A percentile compares a stretch with the other conserved stretches of the same genome.
These are phyloP conservation scores for Mionectes macconnelli DNA, from an alignment of 2,113 vertebrate genomes.

Conservation along the genomic window DNA sequence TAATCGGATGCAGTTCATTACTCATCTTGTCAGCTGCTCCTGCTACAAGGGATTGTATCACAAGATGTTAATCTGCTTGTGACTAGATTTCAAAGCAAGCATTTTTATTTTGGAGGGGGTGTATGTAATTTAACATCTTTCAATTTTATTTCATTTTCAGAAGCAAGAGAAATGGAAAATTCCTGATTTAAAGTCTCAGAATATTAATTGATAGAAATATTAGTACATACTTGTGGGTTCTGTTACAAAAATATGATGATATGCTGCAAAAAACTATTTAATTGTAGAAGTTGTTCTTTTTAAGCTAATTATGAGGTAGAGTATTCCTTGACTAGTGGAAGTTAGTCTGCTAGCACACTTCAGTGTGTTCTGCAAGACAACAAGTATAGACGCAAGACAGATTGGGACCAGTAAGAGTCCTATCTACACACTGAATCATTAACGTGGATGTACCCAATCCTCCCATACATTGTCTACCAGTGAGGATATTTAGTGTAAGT, in stretches of 20 bases:
- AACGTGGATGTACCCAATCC: not conserved
- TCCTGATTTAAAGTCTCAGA: constrained; percentile 16
- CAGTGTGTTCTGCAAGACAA: not conserved
- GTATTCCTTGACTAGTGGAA: not conserved
- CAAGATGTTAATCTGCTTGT: constrained; percentile 67
- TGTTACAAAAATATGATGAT: not conserved
- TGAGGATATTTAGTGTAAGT: not conserved
- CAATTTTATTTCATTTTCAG: constrained; percentile 33
- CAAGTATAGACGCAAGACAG: not conserved
- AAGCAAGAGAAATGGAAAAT: constrained; percentile 32
- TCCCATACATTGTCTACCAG: not conserved
- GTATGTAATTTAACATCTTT: constrained; percentile 38
- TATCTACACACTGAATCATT: not conserved
- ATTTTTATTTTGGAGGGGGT: constrained; percentile 38
- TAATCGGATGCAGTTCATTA: constrained; percentile 71
- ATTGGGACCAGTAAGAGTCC: not conserved
- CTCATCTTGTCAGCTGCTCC: constrained; percentile 67
- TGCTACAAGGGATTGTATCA: constrained; percentile 66
- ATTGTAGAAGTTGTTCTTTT: constrained; percentile 13
- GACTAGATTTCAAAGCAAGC: constrained; percentile 64
- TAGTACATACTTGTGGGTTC: constrained; percentile 24
- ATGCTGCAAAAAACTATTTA: not conserved
- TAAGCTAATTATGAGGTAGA: not conserved
- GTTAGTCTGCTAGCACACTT: not conserved
- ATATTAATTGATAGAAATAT: constrained; percentile 47